These are phyloP conservation scores for Limonius californicus DNA, from an alignment of 1,140 invertebrate species.

Conservation along the genomic window DNA sequence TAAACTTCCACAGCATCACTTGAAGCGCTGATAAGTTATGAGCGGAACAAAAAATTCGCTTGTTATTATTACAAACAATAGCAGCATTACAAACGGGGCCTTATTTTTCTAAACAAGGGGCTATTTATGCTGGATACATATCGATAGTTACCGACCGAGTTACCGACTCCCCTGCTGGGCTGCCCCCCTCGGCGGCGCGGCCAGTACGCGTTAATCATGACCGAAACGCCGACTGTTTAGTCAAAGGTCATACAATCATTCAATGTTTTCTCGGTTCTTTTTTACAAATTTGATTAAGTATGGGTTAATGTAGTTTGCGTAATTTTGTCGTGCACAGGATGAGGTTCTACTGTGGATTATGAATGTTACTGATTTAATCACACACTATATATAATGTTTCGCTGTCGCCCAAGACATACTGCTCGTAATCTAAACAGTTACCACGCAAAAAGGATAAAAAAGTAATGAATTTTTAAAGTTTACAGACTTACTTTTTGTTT, in stretches of 20 bases:
- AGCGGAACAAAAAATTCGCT: no score
- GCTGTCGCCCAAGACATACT: background rate
- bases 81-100: no score
- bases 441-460: background rate
- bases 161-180: background rate
- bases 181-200: background rate
- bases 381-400: background rate
- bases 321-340: background rate
- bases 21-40: no score
- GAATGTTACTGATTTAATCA: background rate
- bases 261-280: background rate
- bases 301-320: background rate
- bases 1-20: no score
- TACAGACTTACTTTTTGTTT: no score
- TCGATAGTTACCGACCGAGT: slow-evolving; percentile 5
- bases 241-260: slow-evolving; percentile 1
- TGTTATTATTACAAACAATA: no score
- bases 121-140: background rate
- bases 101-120: no score
- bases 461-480: background rate
- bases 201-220: slow-evolving; percentile 1
- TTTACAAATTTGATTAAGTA: background rate
- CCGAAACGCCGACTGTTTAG: background rate
- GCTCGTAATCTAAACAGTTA: background rate
- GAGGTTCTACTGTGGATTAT: background rate